Evolutionary conservation across 1,140 invertebrate species (phyloP), one percentile per base, ranked within the genome.

Genomic region (Maniola jurtina): DNA sequence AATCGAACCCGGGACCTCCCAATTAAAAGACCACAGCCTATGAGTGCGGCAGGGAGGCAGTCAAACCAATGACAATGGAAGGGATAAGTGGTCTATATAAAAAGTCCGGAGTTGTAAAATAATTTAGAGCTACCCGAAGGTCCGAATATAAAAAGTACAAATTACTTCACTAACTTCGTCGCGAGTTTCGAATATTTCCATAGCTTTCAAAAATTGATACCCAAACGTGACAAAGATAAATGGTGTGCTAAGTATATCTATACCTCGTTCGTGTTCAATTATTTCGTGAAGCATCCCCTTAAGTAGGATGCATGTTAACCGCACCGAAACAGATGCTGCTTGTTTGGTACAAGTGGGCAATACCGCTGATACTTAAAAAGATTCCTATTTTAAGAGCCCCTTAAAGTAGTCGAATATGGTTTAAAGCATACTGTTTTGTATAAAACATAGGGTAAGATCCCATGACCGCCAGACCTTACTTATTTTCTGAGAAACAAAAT

Each of bases 251-350:
- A 82, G 69, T 72, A 73, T 73, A 73, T 82, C 75, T 61, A 25
- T 25, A 74, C 78, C 77, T 72, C 70, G 66, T 77, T 80, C 78
- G 65, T 64, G 55, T 80, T 80, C 77, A 77, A 79, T 82, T 80
- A 80, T 76, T 67, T 54, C 52, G 38, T 65, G 61, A 63, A 59
- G 64, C 56, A 72, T 64, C 69, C 75, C 75, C 67, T 76, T 73
- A 81, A 79, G 66, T 67, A 68, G 71, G 52, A 69, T 71, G 76
- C 71, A 76, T 73, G 76, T 72, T 78, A 77, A 79, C 76, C 77
- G 65, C 74, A 70, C 34, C 52, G 52, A 34, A 71, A 76, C 74
- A 76, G 70, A 76, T 81, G 76, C 68, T 75, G 52, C 48, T 56
- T 55, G 70, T 72, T 64, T 74, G 76, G 76, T 75, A 71, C 71